phyloP scores from a whole-genome alignment of 2,797 vertebrate genomes.

The Acanthurus leucopareius region DNA sequence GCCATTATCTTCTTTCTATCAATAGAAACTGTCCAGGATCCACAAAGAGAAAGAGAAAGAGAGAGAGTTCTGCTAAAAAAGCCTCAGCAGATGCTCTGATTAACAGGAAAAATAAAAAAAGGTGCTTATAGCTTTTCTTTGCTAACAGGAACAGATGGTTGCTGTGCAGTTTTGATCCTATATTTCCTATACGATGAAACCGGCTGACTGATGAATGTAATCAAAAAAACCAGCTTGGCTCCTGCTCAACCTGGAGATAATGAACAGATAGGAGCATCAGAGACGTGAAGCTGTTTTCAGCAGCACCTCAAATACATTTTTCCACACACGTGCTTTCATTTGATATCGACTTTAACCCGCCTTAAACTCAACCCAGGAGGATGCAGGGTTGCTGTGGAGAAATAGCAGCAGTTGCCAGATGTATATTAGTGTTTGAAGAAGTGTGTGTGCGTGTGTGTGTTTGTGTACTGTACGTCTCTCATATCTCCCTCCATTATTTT shows the following conservation, averaged over 20 bases:
- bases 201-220: constrained; percentile 52
- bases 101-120: constrained; percentile 20
- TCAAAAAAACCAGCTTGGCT: constrained; percentile 40
- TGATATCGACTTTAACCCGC: constrained; percentile 44
- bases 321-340: constrained; percentile 44
- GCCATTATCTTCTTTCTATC: constrained; percentile 29
- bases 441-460: not conserved
- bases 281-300: constrained; percentile 19
- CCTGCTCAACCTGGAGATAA: constrained; percentile 20
- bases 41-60: not conserved
- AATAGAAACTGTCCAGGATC: constrained; percentile 27
- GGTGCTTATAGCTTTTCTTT: constrained; percentile 11
- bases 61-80: not conserved
- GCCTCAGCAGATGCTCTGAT: constrained; percentile 11
- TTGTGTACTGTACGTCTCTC: constrained; percentile 26
- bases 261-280: constrained; percentile 24
- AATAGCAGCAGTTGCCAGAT: constrained; percentile 18
- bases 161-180: constrained; percentile 38
- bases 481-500: constrained; percentile 63
- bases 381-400: constrained; percentile 25
- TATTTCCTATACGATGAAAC: constrained; percentile 50
- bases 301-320: constrained; percentile 40
- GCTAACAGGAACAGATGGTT: constrained; percentile 44
- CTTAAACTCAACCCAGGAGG: constrained; percentile 38
- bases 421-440: constrained; percentile 27